Evolutionary conservation across 2,797 vertebrate genomes (phyloP), one percentile per base, ranked within the genome.

Genomic region (Malacoraja senta): DNA sequence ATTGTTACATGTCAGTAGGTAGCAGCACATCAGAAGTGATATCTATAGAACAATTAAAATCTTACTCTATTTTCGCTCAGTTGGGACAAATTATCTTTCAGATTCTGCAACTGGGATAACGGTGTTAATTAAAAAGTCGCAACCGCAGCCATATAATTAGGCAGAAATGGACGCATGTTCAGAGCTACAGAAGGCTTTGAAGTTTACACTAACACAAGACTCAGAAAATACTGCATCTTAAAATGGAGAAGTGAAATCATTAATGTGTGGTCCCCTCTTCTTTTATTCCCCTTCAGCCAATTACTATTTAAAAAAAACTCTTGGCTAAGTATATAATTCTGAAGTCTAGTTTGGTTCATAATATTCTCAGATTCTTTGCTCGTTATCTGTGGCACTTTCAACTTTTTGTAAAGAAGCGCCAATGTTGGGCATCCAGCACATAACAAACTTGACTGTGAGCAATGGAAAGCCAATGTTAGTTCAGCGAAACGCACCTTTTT

Each of bases 401-500:
- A 84, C 58, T 15, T 24, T 24, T n/a, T 84, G 58, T 12, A 63
- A 61, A 15, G 53, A 29, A n/a, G 0, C n/a, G 7, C 0, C 15
- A 83, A 0, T n/a, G 3, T 32, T 88, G 44, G 44, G 44, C 13
- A 32, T 32, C 44, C 29, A 8, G 15, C 1, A 10, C 2, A 29
- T 38, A 61, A 61, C 1, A 26, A 84, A 61, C 2, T 10, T 65
- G 7, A 63, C 35, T 65, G 9, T 32, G 21, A 88, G 7, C 19
- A n/a, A 6, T 19, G 61, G 7, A 21, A 32, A 88, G 17, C 61
- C 35, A 88, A 65, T 35, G 12, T 88, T 17, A 68, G 35, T 65
- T 3, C 32, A 65, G n/a, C 0, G 0, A 0, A 68, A 91, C 68
- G 93, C 95, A 99, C 99, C 98, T 99, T 99, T 96, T 99, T 99